phyloP scores from a whole-genome alignment of 2,797 vertebrate species.

The Sciurus vulgaris region DNA sequence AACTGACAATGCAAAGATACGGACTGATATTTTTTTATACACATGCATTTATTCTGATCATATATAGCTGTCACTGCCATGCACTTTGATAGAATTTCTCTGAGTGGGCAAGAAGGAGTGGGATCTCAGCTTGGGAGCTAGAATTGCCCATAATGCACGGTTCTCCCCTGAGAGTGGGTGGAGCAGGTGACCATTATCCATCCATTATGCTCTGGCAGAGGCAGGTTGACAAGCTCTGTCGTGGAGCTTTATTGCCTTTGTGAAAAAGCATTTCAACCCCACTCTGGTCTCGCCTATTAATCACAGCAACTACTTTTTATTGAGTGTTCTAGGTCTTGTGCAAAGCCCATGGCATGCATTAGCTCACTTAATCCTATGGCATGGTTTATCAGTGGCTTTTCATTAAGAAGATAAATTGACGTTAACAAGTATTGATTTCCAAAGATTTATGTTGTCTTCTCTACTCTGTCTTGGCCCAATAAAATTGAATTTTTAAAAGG shows the following conservation, averaged over 20 bases:
- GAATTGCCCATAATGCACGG: neutral
- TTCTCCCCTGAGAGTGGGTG: neutral
- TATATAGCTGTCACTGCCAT: neutral
- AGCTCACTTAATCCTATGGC: conserved; percentile 55
- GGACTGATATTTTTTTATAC: neutral
- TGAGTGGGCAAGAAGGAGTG: conserved; percentile 19
- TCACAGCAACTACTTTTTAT: conserved; percentile 55
- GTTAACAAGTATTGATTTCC: conserved; percentile 69
- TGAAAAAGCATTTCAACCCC: conserved; percentile 51
- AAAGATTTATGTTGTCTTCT: conserved; percentile 64
- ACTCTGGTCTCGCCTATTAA: conserved; percentile 1
- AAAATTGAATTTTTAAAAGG: conserved; percentile 40
- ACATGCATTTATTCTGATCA: neutral
- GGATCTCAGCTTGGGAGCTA: neutral
- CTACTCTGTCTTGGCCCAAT: neutral
- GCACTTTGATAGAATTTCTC: neutral
- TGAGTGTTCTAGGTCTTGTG: conserved; percentile 39
- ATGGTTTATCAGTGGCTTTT: conserved; percentile 68
- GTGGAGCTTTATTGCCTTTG: conserved; percentile 49
- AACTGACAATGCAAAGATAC: neutral
- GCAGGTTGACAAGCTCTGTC: conserved; percentile 61
- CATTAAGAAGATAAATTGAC: conserved; percentile 76
- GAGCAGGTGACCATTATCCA: conserved; percentile 32
- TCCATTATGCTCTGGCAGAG: neutral
- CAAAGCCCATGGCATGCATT: conserved; percentile 52